Percentiles rank a stretch among this genome's conserved stretches.
Conservation (phyloP, 1,140 invertebrate genomes). For the Neodiprion virginianus region DNA sequence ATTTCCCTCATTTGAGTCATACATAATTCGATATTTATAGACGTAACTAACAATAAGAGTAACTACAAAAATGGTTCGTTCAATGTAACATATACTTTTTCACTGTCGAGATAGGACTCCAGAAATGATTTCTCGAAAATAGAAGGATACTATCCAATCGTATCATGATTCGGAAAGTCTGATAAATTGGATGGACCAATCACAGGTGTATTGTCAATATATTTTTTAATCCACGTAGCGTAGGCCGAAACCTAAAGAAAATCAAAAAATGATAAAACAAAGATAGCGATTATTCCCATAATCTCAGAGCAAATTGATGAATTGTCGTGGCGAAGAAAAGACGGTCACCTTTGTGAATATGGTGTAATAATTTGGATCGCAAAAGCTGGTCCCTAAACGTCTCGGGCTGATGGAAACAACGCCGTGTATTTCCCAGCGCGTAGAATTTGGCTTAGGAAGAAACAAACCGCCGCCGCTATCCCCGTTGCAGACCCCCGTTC, state of each 20-base stretch:
- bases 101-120: too few species aligned
- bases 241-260: slow-evolving; percentile 38
- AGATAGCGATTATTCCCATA: background rate
- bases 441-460: slow-evolving; percentile 33
- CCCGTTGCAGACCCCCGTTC: slow-evolving; percentile 59
- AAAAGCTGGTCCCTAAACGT: slow-evolving; percentile 43
- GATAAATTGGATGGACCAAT: slow-evolving; percentile 25
- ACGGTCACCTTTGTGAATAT: slow-evolving; percentile 59
- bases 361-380: slow-evolving; percentile 54
- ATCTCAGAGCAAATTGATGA: background rate
- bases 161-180: background rate
- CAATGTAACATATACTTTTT: too few species aligned
- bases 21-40: too few species aligned
- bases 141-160: background rate
- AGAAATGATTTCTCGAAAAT: too few species aligned
- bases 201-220: slow-evolving; percentile 31
- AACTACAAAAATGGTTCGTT: too few species aligned
- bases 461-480: slow-evolving; percentile 60
- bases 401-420: slow-evolving; percentile 60
- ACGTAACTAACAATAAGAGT: too few species aligned
- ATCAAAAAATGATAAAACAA: too few species aligned
- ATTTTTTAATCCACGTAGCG: slow-evolving; percentile 34
- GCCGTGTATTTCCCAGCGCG: slow-evolving; percentile 54
- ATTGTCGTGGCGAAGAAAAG: background rate
- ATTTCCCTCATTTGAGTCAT: too few species aligned